Evolutionary conservation across 2,888 invertebrate genomes (phyloP).

Genomic region (Ligdia adustata): DNA sequence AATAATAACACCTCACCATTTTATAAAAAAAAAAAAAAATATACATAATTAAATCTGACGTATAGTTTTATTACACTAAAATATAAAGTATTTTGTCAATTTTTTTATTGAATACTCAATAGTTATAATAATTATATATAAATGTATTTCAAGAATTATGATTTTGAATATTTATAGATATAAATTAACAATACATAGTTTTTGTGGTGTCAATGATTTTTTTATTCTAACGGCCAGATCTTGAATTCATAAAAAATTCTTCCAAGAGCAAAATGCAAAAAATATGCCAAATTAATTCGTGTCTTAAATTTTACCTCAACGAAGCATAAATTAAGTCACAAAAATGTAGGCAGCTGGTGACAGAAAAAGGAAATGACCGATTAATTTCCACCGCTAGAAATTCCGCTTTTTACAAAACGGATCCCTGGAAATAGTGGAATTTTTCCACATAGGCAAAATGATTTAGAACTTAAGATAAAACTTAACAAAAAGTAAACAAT

Average conservation of each 20-base stretch:
- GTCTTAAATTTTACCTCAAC: conserved; percentile 20
- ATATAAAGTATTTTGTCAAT: background rate
- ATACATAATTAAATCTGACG: no score
- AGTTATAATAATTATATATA: no score
- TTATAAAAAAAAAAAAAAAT: no score
- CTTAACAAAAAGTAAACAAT: conserved; percentile 44
- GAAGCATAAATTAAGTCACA: conserved; percentile 31
- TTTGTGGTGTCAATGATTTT: no score
- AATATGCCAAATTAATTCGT: conserved; percentile 18
- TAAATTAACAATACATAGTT: no score
- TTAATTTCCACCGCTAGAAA: conserved; percentile 30
- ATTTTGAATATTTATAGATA: no score
- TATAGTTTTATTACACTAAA: no score
- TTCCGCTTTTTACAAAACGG: conserved; percentile 27
- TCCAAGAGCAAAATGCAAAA: conserved; percentile 6
- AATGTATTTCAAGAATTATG: no score
- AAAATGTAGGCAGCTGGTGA: conserved; percentile 30
- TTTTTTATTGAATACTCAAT: no score
- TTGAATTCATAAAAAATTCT: background rate
- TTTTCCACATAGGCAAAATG: conserved; percentile 38
- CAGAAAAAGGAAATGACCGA: conserved; percentile 33
- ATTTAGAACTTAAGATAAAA: conserved; percentile 43
- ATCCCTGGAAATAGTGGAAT: conserved; percentile 34
- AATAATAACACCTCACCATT: no score
- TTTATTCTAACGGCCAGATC: no score